Base-by-base conservation (phyloP, 2,888 invertebrate species). In the Morpho deidamia region DNA sequence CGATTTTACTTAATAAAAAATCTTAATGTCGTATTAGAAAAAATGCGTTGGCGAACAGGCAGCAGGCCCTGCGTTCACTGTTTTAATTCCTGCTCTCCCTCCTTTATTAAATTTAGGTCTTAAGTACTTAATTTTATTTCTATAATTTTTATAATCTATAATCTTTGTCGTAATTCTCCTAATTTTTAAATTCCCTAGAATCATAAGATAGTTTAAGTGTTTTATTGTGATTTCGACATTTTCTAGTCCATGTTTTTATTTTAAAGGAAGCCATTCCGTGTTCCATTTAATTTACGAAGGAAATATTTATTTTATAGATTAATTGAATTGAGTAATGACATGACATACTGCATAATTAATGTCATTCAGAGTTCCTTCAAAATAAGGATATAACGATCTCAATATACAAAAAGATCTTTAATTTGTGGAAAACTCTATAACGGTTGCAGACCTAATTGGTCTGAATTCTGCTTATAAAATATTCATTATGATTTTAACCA, bases 31-130 rank as follows among this genome's bases (percentile, higher is more conserved):
- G 23, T 23, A 23, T 23, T 23, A 23, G 23, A 23, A 23, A 37
- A n/a, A 37, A n/a, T 37, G n/a, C 8, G 37, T 37, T 37, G 8
- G 8, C 7, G 39, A 39, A 39, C 11, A n/a, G 61, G 43, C 51
- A 46, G 56, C 55, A 55, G 55, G 53, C 49, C 49, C 42, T 14
- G 51, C 41, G 54, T 52, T 56, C 45, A 53, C 44, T 41, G 53
- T 56, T 54, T 55, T 58, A 57, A 42, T 55, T 69, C 75, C 76
- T 82, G 81, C 80, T 81, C 80, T 77, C 82, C 83, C 83, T 83
- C 81, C 80, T 77, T 66, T 59, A 59, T 58, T 52, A 58, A 58
- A 58, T 44, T 53, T 56, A 49, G 55, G 50, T 55, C 44, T 58
- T 52, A 51, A 38, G 45, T 61, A 53, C 45, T 58, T 47, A 41